Conservation (phyloP, 2,797 vertebrate species). For the Lacerta bilineata region DNA sequence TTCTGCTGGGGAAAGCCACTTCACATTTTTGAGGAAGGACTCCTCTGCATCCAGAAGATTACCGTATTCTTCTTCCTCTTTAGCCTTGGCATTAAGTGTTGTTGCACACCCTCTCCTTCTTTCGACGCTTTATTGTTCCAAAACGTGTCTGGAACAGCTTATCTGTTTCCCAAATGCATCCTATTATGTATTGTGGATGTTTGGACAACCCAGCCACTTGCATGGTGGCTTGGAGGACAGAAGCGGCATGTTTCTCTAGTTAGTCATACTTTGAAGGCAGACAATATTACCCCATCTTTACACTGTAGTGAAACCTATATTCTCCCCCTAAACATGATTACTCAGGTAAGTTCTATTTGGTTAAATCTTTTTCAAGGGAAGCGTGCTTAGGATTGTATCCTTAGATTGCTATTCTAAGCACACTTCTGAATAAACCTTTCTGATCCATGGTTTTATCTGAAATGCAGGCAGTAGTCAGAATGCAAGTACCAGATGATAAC, state of each 20-base stretch:
- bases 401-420: not conserved
- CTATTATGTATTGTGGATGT: rapidly evolving
- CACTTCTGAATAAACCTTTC: not conserved
- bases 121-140: not conserved
- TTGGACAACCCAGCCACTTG: rapidly evolving
- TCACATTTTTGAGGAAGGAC: conserved; percentile 10
- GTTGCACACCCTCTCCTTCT: not conserved
- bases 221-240: rapidly evolving
- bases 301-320: not conserved
- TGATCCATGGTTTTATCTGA: not conserved
- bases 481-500: not conserved
- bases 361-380: not conserved
- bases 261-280: conserved; percentile 13
- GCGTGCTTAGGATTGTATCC: not conserved
- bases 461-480: not conserved
- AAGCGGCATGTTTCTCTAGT: not conserved
- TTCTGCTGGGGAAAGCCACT: not conserved
- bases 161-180: rapidly evolving
- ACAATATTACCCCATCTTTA: not conserved
- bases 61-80: rapidly evolving
- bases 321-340: not conserved
- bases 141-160: not conserved
- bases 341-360: not conserved
- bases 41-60: not conserved
- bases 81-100: rapidly evolving